phyloP scores from a whole-genome alignment of 2,888 invertebrate genomes.

The Diplolepis rosae region DNA sequence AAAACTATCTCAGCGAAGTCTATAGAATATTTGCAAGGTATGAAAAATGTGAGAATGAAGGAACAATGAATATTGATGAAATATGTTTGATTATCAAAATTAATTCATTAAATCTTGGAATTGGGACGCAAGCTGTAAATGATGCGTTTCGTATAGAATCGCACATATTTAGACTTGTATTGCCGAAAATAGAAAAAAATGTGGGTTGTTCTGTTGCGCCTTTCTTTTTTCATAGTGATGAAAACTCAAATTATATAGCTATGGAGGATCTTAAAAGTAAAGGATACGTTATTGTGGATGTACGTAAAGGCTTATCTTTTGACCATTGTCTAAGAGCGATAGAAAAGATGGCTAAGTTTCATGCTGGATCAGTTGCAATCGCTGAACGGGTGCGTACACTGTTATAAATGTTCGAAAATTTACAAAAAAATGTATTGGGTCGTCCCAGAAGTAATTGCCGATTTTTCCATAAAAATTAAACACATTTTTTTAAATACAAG shows the following conservation, averaged over 20 bases:
- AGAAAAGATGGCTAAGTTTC: slow-evolving; percentile 52
- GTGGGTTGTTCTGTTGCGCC: not conserved
- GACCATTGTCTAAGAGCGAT: slow-evolving; percentile 48
- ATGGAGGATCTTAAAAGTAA: slow-evolving; percentile 52
- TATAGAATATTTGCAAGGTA: not conserved
- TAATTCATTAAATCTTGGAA: not conserved
- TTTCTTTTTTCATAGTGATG: not conserved
- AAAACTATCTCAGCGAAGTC: slow-evolving; percentile 7
- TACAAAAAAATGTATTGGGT: no score
- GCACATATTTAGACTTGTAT: not conserved
- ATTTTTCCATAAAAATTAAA: no score
- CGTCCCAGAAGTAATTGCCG: no score
- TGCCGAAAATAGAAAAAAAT: not conserved
- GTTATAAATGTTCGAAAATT: no score
- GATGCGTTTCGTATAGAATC: not conserved
- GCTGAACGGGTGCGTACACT: slow-evolving; percentile 53
- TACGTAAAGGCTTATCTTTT: slow-evolving; percentile 49
- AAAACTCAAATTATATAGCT: slow-evolving; percentile 33
- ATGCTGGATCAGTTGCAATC: slow-evolving; percentile 56
- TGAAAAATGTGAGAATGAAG: not conserved
- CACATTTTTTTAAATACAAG: no score
- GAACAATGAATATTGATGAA: not conserved
- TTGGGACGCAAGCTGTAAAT: not conserved
- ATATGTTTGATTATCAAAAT: not conserved
- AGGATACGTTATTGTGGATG: slow-evolving; percentile 50